Percentiles rank a stretch among this genome's conserved stretches.
Conservation (phyloP, 2,113 vertebrate species). For the Oceanodroma tethys region DNA sequence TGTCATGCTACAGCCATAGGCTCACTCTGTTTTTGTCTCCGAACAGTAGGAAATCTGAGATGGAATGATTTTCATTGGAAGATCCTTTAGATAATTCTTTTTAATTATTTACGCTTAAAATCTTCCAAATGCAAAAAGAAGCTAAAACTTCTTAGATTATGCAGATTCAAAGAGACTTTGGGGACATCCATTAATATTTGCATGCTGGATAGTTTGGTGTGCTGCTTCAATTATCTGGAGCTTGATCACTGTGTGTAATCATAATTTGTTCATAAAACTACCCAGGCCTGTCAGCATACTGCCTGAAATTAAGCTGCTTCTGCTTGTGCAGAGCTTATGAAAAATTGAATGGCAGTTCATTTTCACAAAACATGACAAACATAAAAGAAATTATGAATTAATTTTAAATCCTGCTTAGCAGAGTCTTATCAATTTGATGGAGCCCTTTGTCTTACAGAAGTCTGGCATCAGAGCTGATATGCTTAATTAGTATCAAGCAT, state of each 20-base stretch:
- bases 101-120: neutral
- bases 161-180: constrained; percentile 39
- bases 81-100: neutral
- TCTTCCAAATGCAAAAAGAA: neutral
- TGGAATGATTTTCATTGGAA: neutral
- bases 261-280: constrained; percentile 73
- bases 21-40: neutral
- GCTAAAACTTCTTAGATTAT: constrained; percentile 22
- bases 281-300: constrained; percentile 69
- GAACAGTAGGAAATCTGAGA: neutral
- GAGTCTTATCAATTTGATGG: constrained; percentile 78
- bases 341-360: constrained; percentile 83
- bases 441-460: constrained; percentile 75
- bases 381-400: constrained; percentile 81
- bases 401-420: constrained; percentile 78
- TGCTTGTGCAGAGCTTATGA: constrained; percentile 67
- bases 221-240: constrained; percentile 66
- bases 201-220: constrained; percentile 46
- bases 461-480: constrained; percentile 70
- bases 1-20: neutral
- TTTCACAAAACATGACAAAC: constrained; percentile 77
- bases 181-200: constrained; percentile 50
- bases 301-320: constrained; percentile 75
- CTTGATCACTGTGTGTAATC: constrained; percentile 67
- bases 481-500: constrained; percentile 77